phyloP scores from a whole-genome alignment of 2,113 vertebrate species.

The Boulengeromyrus knoepffleri region DNA sequence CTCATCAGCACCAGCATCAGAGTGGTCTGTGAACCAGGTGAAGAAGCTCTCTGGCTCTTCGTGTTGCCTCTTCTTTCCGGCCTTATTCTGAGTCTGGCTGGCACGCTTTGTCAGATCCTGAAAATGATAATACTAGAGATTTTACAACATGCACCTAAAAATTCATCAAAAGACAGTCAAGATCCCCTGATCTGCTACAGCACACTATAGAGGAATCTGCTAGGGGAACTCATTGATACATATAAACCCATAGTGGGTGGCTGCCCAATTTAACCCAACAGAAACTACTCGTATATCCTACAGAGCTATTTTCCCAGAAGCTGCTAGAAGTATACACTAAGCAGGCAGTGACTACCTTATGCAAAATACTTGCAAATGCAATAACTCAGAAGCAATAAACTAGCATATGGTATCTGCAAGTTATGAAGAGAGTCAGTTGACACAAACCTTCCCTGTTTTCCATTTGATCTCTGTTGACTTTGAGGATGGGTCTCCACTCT shows the following conservation, averaged over 20 bases:
- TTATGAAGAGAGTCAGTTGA: not conserved
- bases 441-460: slow-evolving; percentile 81
- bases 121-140: not conserved
- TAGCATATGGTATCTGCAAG: not conserved
- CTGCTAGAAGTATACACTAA: not conserved
- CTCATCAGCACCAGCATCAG: slow-evolving; percentile 78
- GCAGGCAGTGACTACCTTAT: not conserved
- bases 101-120: slow-evolving; percentile 84
- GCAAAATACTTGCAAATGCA: slow-evolving; percentile 11
- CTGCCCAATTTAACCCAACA: not conserved
- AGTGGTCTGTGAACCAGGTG: slow-evolving; percentile 86
- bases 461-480: slow-evolving; percentile 89
- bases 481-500: slow-evolving; percentile 82
- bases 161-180: not conserved
- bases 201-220: not conserved
- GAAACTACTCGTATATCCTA: not conserved
- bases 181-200: not conserved
- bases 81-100: slow-evolving; percentile 81
- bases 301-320: not conserved
- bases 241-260: not conserved
- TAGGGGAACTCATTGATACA: not conserved
- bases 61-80: slow-evolving; percentile 82
- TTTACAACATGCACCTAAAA: not conserved
- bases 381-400: not conserved
- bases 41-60: slow-evolving; percentile 88